Conservation (phyloP, 2,113 vertebrate genomes). For the Chelonoidis abingdonii region DNA sequence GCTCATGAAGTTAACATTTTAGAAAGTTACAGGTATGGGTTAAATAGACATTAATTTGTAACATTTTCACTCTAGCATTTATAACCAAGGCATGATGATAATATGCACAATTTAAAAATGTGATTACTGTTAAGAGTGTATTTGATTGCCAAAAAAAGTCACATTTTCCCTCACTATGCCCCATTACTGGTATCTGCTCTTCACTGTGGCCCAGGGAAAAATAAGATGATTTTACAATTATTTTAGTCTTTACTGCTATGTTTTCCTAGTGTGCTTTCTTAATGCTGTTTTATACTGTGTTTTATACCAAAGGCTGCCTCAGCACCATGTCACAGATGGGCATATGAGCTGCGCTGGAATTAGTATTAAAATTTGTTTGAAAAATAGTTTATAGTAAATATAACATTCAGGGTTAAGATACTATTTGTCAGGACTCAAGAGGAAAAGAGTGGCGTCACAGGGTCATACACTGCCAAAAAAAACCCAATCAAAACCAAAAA, state of each 20-base stretch:
- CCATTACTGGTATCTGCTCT: background rate
- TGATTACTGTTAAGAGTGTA: background rate
- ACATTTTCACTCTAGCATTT: background rate
- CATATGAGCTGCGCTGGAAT: fast-evolving
- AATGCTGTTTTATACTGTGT: too few species aligned
- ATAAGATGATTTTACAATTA: background rate
- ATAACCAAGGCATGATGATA: background rate
- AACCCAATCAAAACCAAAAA: background rate
- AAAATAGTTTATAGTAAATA: background rate
- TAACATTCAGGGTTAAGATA: background rate
- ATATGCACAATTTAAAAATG: background rate
- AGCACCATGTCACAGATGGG: background rate
- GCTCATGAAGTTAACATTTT: background rate
- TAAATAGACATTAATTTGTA: background rate
- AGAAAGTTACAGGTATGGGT: background rate
- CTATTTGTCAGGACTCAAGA: background rate
- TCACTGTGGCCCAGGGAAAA: background rate
- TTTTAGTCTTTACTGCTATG: background rate
- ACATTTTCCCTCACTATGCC: background rate
- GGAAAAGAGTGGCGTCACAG: background rate
- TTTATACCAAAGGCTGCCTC: background rate
- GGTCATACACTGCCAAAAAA: background rate
- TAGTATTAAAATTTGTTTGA: background rate
- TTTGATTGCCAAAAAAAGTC: background rate
- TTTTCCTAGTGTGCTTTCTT: background rate